phyloP scores from a whole-genome alignment of 2,797 vertebrate species.

The Columba guinea region DNA sequence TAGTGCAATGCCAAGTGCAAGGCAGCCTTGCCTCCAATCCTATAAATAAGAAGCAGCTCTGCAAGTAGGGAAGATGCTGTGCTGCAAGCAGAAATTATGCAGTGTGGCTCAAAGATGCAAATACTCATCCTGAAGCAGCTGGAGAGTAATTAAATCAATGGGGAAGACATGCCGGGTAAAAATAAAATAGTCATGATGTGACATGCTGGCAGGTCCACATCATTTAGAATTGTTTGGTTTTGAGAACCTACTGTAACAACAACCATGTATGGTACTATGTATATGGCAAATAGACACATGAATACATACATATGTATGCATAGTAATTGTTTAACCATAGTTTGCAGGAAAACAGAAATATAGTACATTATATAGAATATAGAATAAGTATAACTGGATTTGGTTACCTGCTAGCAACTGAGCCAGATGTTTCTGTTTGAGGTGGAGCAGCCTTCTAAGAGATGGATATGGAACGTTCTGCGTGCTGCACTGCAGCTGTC shows the following conservation, averaged over 20 bases:
- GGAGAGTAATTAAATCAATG: conserved; percentile 38
- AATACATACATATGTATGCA: neutral
- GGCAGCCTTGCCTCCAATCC: neutral
- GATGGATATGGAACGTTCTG: neutral
- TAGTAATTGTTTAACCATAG: rapidly evolving
- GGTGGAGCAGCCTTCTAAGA: neutral
- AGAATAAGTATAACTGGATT: neutral
- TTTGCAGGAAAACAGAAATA: neutral
- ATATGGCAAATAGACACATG: neutral
- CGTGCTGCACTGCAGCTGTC: neutral
- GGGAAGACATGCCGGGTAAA: neutral
- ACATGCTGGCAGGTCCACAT: neutral
- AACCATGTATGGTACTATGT: neutral
- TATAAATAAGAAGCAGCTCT: conserved; percentile 17
- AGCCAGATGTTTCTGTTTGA: neutral
- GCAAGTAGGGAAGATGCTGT: neutral
- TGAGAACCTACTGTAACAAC: neutral
- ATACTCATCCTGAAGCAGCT: conserved; percentile 34
- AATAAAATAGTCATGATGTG: neutral
- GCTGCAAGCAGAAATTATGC: conserved; percentile 30
- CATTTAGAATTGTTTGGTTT: neutral
- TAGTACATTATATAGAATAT: neutral
- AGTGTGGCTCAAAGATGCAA: conserved; percentile 2
- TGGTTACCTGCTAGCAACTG: neutral
- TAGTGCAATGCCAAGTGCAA: neutral